phyloP scores from a whole-genome alignment of 2,113 vertebrate species.

The Malurus alboscapulatus region DNA sequence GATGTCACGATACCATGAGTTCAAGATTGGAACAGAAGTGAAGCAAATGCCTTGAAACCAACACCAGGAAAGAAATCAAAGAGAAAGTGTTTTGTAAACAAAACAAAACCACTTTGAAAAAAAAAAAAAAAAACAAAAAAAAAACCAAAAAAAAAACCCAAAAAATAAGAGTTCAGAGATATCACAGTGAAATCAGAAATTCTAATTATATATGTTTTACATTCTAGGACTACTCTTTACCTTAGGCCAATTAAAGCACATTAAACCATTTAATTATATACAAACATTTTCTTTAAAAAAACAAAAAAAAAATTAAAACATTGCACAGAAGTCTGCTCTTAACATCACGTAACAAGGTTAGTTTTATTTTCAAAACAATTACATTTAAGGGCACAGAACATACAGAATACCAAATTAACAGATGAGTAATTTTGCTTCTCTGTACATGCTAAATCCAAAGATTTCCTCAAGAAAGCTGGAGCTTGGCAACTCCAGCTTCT shows the following conservation, averaged over 20 bases:
- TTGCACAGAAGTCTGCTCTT: conserved; percentile 65
- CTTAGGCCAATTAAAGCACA: conserved; percentile 75
- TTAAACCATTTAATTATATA: conserved; percentile 71
- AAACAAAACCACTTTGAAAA: neutral
- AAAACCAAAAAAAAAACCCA: too few relatives aligned
- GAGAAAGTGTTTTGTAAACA: conserved; percentile 12
- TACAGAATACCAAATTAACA: conserved; percentile 54
- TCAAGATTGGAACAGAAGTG: conserved; percentile 51
- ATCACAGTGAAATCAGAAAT: conserved; percentile 79
- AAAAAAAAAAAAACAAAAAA: neutral
- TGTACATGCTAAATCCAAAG: conserved; percentile 64
- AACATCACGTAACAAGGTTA: conserved; percentile 66
- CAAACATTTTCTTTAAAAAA: conserved; percentile 44
- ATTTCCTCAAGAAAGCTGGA: conserved; percentile 38
- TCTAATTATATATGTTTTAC: conserved; percentile 73
- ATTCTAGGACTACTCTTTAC: conserved; percentile 70
- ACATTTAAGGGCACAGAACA: conserved; percentile 69
- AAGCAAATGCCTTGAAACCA: conserved; percentile 63
- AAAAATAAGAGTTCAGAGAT: conserved; percentile 63
- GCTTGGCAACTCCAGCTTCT: conserved; percentile 17
- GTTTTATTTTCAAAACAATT: conserved; percentile 67
- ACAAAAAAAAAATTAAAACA: conserved; percentile 45
- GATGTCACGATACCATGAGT: conserved; percentile 60
- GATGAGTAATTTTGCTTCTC: conserved; percentile 40
- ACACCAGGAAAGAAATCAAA: conserved; percentile 42